phyloP scores from a whole-genome alignment of 2,113 vertebrate genomes.

The Plecotus auritus region DNA sequence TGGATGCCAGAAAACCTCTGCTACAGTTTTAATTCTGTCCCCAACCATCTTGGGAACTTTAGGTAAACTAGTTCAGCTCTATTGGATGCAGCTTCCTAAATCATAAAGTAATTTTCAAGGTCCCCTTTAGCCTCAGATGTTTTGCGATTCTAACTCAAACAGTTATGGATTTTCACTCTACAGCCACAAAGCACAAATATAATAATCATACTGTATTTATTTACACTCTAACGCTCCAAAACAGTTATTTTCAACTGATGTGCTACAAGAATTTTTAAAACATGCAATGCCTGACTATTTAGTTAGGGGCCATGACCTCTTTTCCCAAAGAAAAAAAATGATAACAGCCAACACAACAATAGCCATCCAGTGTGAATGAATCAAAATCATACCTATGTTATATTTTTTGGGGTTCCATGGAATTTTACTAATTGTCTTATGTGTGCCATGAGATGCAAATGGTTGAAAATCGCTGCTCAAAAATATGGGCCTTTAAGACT shows the following conservation, averaged over 20 bases:
- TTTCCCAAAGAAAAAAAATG: neutral
- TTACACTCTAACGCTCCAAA: neutral
- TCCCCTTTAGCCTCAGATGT: neutral
- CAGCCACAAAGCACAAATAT: neutral
- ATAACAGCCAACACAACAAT: neutral
- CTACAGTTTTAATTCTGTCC: neutral
- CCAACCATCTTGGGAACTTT: neutral
- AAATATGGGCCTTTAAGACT: neutral
- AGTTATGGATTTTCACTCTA: neutral
- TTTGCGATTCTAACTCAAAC: slow-evolving; percentile 10
- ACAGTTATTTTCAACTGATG: neutral
- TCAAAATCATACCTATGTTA: neutral
- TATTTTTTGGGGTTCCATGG: neutral
- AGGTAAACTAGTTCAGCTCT: neutral
- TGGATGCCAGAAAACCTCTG: neutral
- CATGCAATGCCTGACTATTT: neutral
- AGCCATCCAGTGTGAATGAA: neutral
- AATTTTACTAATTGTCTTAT: neutral
- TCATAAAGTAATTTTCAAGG: neutral
- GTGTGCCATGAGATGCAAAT: neutral
- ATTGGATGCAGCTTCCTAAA: neutral
- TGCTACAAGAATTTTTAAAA: neutral
- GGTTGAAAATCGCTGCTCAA: neutral
- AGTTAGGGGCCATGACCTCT: neutral
- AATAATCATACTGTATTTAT: slow-evolving; percentile 15